Conservation (phyloP, 2,113 vertebrate genomes). For the Clarias gariepinus region DNA sequence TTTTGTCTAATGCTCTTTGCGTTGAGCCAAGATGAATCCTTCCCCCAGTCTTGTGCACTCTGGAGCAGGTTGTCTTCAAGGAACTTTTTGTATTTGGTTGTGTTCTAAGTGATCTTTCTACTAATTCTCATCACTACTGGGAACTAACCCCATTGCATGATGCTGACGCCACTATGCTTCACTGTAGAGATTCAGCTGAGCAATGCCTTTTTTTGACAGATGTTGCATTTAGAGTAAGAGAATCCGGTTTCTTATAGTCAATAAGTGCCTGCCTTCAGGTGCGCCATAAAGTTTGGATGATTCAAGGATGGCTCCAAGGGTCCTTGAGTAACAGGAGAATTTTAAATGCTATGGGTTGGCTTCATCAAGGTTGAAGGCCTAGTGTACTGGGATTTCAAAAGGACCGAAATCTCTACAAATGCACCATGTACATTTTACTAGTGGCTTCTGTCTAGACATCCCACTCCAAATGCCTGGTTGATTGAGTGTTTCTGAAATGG, state of each 20-base stretch:
- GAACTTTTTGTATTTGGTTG: not conserved
- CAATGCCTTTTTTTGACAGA: not conserved
- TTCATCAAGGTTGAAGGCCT: no score
- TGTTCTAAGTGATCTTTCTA: not conserved
- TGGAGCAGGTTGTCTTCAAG: not conserved
- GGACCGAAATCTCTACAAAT: no score
- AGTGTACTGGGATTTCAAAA: no score
- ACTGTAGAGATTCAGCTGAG: not conserved
- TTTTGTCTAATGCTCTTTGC: not conserved
- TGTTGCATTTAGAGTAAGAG: not conserved
- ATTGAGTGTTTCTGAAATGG: not conserved
- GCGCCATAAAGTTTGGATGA: no score
- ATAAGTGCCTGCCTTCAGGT: not conserved
- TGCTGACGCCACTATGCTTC: not conserved
- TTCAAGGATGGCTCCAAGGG: no score
- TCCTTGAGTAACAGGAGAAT: no score
- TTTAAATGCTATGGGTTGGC: no score
- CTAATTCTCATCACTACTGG: not conserved
- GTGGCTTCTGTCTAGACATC: not conserved
- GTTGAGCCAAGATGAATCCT: not conserved
- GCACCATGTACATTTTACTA: not conserved
- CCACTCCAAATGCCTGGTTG: not conserved
- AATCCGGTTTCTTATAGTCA: not conserved
- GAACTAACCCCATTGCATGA: not conserved
- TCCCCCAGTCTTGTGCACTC: not conserved